Base-by-base conservation (phyloP, 1,140 invertebrate genomes). In the Papilio helenus region DNA sequence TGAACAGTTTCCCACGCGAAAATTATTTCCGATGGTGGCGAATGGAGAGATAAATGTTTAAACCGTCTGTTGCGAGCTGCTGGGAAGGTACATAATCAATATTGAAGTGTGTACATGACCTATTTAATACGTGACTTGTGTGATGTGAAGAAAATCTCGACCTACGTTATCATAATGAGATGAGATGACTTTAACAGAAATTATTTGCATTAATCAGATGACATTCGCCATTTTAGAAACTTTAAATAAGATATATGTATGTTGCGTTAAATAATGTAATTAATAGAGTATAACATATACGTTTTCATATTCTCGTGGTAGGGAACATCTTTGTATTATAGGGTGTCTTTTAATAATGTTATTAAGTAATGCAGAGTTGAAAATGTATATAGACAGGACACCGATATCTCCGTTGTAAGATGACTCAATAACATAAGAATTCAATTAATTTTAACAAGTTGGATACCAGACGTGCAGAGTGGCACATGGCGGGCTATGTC, bases 31-130 rank as follows among this genome's bases (percentile, higher is more conserved):
- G 80, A 79, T 86, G 80, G 86, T 88, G 87, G 85, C 88, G 90
- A 92, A 90, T 92, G 86, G 82, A 79, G 83, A 91, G 90, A 90
- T 92, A 92, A 94, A 94, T 92, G 91, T 93, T 92, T 88, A 87
- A 91, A 82, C 84, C 72, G 77, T 82, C 81, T 81, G 76, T 80
- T 85, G 80, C 83, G 82, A 86, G 85, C 79, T 86, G 86, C 81
- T 87, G 89, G 34, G 61, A 68, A 68, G 61, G 29, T 68, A 68
- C 26, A 29, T 12, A 65, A 65, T 65, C 61, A 65, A 65, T 65
- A 68, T 68, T 68, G 61, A 68, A 68, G 26, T 68, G 26, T 68
- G 61, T 68, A 16, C 26, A 29, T 68, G 26, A 68, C 61, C 61
- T 68, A 5, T 68, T 68, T 68, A 12, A 29, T 68, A 29, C 29